These are phyloP conservation scores for Scatophagus argus DNA, from an alignment of 2,113 vertebrate genomes.

Conservation along the genomic window DNA sequence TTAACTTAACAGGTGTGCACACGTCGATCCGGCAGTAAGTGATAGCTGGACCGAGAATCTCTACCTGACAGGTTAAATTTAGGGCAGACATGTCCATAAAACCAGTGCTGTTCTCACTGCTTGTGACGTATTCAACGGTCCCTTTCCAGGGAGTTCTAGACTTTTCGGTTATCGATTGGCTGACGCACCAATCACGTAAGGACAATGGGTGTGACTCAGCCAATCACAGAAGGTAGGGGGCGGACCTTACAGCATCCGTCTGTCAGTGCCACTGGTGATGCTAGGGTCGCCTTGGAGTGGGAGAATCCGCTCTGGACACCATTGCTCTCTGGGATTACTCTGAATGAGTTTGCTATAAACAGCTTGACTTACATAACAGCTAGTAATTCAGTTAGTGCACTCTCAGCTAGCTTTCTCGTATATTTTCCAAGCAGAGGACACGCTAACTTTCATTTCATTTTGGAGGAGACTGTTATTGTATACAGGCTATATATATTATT, in stretches of 20 bases:
- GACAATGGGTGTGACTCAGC: conserved; percentile 9
- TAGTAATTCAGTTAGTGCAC: conserved; percentile 62
- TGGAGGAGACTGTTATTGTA: conserved; percentile 35
- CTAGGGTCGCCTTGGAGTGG: conserved; percentile 62
- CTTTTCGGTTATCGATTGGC: conserved; percentile 75
- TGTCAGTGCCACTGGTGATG: conserved; percentile 55
- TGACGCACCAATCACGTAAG: conserved; percentile 69
- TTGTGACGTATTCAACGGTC: conserved; percentile 57
- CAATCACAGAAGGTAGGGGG: conserved; percentile 70
- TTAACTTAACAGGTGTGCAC: too few species aligned
- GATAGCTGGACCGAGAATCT: neutral
- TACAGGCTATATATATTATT: neutral
- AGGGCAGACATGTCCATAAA: neutral
- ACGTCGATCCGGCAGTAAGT: neutral
- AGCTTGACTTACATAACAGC: conserved; percentile 79
- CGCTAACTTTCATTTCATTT: conserved; percentile 28
- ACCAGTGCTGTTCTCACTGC: neutral
- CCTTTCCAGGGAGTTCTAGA: conserved; percentile 78
- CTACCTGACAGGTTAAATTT: conserved; percentile 21
- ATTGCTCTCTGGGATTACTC: conserved; percentile 72
- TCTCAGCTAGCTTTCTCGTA: conserved; percentile 20
- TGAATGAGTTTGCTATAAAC: conserved; percentile 79
- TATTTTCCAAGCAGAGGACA: conserved; percentile 22
- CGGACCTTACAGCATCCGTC: conserved; percentile 60
- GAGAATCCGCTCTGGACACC: conserved; percentile 79